Evolutionary conservation across 2,888 invertebrate species (phyloP), one percentile per base, ranked within the genome.

Genomic region (Acrocera orbiculus): DNA sequence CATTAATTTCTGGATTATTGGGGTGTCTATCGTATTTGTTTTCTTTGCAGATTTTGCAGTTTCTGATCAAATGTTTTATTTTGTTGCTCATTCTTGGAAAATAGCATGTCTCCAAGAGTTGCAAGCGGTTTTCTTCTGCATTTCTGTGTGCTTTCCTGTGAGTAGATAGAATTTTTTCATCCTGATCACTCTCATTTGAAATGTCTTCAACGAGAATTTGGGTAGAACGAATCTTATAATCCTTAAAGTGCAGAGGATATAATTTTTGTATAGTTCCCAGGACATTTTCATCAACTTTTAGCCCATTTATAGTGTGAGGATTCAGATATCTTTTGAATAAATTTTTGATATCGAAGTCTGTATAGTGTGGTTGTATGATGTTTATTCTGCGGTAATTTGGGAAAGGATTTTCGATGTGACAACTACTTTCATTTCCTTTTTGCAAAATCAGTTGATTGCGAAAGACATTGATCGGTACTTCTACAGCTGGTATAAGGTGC

Each of bases 141-240:
- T 35, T 35, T 3, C 36, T 33, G 19, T 40, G 39, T 7, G 37
- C 38, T 28, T 39, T 35, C 7, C 29, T 32, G 14, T 40, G 38
- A 7, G 30, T 30, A n/a, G 29, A n/a, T 16, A 38, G 30, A 15
- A 40, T 37, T 22, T 30, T 35, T 14, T 40, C 35, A 9, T 39
- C 37, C 19, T 40, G 40, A 23, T 34, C 37, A 8, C 15, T 19
- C 22, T 35, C 36, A 9, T 27, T 33, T 7, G 19, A 4, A 9
- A 42, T 24, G 22, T 42, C 34, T 35, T 39, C 35, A 2, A 42
- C 37, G 16, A 29, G 10, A 8, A 25, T 24, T 26, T 30, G 37
- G 3, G 40, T 38, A 27, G 24, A 35, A 15, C 31, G 11, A 11
- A 22, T 23, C 16, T 32, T 36, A 16, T 30, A 34, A 17, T 30